Evolutionary conservation across 1,140 invertebrate genomes (phyloP).

Genomic region (Calliphora vicina): DNA sequence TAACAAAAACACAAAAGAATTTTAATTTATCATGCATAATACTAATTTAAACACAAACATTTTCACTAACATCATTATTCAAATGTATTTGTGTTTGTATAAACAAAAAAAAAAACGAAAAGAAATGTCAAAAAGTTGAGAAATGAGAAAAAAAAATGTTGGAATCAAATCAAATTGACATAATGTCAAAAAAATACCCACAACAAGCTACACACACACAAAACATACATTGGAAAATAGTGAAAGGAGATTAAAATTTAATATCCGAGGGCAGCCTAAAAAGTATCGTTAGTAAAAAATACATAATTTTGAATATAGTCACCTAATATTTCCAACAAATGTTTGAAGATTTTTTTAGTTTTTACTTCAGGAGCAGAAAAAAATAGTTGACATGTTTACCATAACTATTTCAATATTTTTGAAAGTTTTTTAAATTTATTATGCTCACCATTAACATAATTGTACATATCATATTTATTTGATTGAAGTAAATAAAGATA

Average conservation of each 20-base stretch:
- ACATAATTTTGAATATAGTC: too few species aligned
- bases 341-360: too few species aligned
- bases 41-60: conserved; percentile 23
- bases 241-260: neutral
- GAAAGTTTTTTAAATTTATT: too few species aligned
- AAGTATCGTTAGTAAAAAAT: neutral
- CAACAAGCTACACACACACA: neutral
- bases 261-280: neutral
- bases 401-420: too few species aligned
- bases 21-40: conserved; percentile 28
- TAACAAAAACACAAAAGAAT: conserved; percentile 8
- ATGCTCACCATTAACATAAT: too few species aligned
- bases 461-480: too few species aligned
- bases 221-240: neutral
- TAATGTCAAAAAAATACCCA: conserved; percentile 22
- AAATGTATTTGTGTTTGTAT: neutral
- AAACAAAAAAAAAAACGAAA: neutral
- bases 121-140: conserved; percentile 7
- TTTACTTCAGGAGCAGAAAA: too few species aligned
- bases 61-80: conserved; percentile 33
- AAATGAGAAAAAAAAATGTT: neutral
- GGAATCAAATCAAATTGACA: conserved; percentile 30
- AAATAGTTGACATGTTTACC: too few species aligned
- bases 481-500: too few species aligned
- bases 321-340: too few species aligned